Percentiles rank a stretch among this genome's conserved stretches.
Evolutionary conservation across 2,888 invertebrate species (phyloP).

Genomic region (Heliconius sara): DNA sequence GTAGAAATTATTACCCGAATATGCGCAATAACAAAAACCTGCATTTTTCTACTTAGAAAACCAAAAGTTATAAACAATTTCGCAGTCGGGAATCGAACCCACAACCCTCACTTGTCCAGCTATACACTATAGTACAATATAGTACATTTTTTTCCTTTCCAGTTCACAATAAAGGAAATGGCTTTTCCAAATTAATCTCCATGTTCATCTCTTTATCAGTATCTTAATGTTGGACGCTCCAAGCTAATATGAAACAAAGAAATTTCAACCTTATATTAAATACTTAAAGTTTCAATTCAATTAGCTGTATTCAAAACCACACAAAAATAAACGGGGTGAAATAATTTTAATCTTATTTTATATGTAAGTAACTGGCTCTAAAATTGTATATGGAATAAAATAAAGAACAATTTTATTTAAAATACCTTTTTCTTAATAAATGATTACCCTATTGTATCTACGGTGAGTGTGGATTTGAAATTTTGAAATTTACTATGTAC

Average conservation of each 20-base stretch:
- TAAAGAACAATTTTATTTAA: not conserved
- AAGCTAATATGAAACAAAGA: not conserved
- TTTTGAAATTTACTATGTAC: too few species aligned
- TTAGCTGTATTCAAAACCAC: not conserved
- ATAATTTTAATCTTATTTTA: slow-evolving; percentile 26
- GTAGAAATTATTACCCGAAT: too few species aligned
- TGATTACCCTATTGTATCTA: too few species aligned
- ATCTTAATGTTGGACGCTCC: slow-evolving; percentile 39
- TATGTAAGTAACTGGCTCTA: slow-evolving; percentile 14
- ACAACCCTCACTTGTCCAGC: not conserved
- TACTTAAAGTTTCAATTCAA: not conserved
- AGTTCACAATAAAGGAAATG: slow-evolving; percentile 34
- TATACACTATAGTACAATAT: not conserved
- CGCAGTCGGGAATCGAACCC: not conserved
- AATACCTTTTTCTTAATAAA: not conserved
- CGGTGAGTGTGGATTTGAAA: too few species aligned
- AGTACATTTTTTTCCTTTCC: slow-evolving; percentile 20
- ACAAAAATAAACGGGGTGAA: slow-evolving; percentile 26
- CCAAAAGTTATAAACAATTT: too few species aligned
- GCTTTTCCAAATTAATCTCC: slow-evolving; percentile 43
- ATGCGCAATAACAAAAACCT: too few species aligned
- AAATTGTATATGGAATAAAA: slow-evolving; percentile 5
- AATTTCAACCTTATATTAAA: not conserved
- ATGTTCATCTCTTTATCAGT: slow-evolving; percentile 45
- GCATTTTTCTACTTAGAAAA: too few species aligned